phyloP scores from a whole-genome alignment of 2,113 vertebrate genomes.

The Cheilinus undulatus region DNA sequence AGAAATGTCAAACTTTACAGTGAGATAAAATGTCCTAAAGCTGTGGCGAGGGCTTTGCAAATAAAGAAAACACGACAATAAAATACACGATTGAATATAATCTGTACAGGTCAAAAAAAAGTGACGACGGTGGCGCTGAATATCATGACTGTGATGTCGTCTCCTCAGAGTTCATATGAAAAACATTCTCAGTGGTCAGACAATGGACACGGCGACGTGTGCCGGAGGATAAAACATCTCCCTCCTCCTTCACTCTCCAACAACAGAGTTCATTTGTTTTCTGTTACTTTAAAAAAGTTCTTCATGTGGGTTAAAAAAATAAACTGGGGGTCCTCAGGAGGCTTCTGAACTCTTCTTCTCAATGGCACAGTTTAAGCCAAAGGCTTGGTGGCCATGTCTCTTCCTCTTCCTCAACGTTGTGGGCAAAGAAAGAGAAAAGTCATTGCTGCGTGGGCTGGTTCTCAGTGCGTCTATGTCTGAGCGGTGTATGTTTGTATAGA shows the following conservation, averaged over 20 bases:
- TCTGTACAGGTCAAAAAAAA: constrained; percentile 68
- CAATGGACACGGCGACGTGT: constrained; percentile 60
- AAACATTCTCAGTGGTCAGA: constrained; percentile 93
- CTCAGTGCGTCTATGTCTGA: constrained; percentile 83
- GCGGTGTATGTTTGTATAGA: constrained; percentile 3
- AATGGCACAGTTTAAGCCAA: constrained; percentile 86
- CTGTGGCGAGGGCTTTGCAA: constrained; percentile 49
- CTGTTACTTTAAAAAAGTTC: constrained; percentile 49
- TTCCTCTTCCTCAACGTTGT: constrained; percentile 47
- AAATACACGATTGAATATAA: constrained; percentile 73
- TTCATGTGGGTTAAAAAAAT: constrained; percentile 73
- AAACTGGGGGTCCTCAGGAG: constrained; percentile 53
- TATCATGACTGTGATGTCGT: constrained; percentile 63
- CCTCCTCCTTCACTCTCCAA: constrained; percentile 73
- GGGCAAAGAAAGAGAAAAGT: constrained; percentile 75
- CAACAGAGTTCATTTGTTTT: constrained; percentile 48
- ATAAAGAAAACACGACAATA: constrained; percentile 46
- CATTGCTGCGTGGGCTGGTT: constrained; percentile 79
- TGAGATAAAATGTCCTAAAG: constrained; percentile 58
- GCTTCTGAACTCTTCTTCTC: constrained; percentile 72
- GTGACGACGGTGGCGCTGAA: constrained; percentile 59
- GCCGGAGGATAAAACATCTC: constrained; percentile 68
- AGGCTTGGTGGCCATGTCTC: constrained; percentile 38
- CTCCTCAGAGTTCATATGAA: constrained; percentile 70
- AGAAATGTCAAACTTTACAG: constrained; percentile 52